Conservation (phyloP, 2,888 invertebrate genomes). For the Conistra vaccinii region DNA sequence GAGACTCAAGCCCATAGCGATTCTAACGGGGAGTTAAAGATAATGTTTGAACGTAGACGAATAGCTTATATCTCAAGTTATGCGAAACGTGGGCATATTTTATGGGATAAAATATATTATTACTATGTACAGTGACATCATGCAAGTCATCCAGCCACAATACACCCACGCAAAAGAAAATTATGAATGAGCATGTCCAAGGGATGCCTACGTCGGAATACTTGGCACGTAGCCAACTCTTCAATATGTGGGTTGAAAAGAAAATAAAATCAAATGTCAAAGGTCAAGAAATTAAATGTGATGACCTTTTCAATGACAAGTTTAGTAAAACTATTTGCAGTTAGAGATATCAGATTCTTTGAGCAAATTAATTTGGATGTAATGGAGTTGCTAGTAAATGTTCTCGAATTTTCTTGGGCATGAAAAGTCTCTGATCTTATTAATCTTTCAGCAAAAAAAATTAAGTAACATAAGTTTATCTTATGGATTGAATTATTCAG, state of each 20-base stretch:
- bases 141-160: constrained; percentile 31
- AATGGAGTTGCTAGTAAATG: neutral
- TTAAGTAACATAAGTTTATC: neutral
- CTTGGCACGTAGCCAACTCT: constrained; percentile 79
- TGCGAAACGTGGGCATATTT: constrained; percentile 16
- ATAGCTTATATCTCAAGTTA: neutral
- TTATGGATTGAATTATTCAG: neutral
- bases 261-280: constrained; percentile 76
- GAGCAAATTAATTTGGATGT: constrained; percentile 31
- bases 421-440: neutral
- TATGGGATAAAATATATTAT: constrained; percentile 23
- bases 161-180: constrained; percentile 64
- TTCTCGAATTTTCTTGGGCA: neutral
- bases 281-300: constrained; percentile 74
- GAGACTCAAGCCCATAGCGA: neutral
- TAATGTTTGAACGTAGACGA: neutral
- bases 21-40: neutral
- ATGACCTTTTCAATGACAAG: constrained; percentile 55
- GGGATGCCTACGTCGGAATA: constrained; percentile 73
- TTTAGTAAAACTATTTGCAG: constrained; percentile 64
- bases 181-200: constrained; percentile 79
- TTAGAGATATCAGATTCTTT: constrained; percentile 41
- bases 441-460: neutral
- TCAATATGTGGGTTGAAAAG: constrained; percentile 60
- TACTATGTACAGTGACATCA: constrained; percentile 25